Conservation (phyloP, 1,140 invertebrate species). For the Drosophila persimilis region DNA sequence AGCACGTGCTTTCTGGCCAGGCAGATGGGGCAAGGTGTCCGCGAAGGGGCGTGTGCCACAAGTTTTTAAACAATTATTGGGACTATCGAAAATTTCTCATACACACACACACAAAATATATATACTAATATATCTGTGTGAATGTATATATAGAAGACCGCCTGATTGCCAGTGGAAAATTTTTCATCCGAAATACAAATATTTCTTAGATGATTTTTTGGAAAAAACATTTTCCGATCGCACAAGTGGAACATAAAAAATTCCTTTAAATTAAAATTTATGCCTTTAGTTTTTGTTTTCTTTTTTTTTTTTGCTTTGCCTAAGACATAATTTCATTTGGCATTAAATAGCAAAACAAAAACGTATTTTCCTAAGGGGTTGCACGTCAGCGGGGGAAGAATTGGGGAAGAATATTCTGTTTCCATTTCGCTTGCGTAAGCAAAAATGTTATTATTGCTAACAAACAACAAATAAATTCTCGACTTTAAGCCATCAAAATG, state of each 20-base stretch:
- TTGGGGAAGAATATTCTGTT: conserved; percentile 47
- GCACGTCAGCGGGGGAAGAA: conserved; percentile 56
- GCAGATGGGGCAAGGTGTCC: conserved; percentile 15
- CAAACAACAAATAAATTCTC: conserved; percentile 70
- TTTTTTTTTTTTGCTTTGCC: conserved; percentile 13
- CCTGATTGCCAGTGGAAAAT: conserved; percentile 39
- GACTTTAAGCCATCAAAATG: conserved; percentile 69
- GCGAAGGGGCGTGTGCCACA: conserved; percentile 45
- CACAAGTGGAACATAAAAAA: conserved; percentile 48
- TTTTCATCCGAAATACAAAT: conserved; percentile 32
- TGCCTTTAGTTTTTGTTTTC: conserved; percentile 2
- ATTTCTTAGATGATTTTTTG: conserved; percentile 6
- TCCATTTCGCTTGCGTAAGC: conserved; percentile 67
- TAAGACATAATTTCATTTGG: conserved; percentile 41
- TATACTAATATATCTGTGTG: neutral
- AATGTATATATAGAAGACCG: conserved; percentile 17
- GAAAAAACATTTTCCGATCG: conserved; percentile 30
- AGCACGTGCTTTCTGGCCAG: conserved; percentile 23
- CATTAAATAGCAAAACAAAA: conserved; percentile 49
- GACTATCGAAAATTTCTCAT: conserved; percentile 17
- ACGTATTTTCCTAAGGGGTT: conserved; percentile 20
- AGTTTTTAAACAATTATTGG: conserved; percentile 17
- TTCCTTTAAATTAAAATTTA: conserved; percentile 42
- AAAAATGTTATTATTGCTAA: conserved; percentile 52
- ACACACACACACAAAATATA: neutral